These are phyloP conservation scores for Neofelis nebulosa DNA, from an alignment of 2,113 vertebrate genomes.

Conservation along the genomic window DNA sequence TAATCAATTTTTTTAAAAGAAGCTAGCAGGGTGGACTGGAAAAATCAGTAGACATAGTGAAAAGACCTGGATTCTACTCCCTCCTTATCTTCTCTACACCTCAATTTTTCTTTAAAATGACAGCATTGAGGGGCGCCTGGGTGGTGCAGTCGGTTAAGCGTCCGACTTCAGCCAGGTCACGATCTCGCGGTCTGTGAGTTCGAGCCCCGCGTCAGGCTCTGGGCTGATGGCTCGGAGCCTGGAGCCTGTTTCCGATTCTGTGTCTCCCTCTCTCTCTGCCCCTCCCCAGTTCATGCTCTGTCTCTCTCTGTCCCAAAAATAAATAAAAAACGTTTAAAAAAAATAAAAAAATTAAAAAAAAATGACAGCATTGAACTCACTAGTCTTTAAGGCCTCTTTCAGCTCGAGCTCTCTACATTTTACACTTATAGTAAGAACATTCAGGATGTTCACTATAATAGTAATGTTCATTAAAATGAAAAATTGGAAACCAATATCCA, in stretches of 20 bases:
- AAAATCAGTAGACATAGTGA: neutral
- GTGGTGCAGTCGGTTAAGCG: no score
- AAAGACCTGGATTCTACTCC: neutral
- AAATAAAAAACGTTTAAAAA: no score
- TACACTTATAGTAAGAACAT: neutral
- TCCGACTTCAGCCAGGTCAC: no score
- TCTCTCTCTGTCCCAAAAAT: no score
- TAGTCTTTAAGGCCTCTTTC: neutral
- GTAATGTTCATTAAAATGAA: constrained; percentile 21
- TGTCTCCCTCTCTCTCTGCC: no score
- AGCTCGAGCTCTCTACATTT: neutral
- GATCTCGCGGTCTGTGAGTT: no score
- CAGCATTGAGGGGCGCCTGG: no score
- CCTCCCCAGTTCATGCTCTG: no score
- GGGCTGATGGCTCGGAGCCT: no score
- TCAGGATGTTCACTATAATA: neutral
- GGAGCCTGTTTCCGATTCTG: no score
- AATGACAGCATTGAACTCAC: neutral
- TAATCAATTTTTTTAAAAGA: neutral
- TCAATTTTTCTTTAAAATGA: neutral
- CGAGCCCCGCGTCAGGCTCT: no score
- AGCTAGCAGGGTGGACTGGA: neutral
- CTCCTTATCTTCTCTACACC: neutral
- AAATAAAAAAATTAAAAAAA: no score
- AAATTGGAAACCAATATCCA: neutral